Base-by-base conservation (phyloP, 2,888 invertebrate species). In the Anthophora plumipes region DNA sequence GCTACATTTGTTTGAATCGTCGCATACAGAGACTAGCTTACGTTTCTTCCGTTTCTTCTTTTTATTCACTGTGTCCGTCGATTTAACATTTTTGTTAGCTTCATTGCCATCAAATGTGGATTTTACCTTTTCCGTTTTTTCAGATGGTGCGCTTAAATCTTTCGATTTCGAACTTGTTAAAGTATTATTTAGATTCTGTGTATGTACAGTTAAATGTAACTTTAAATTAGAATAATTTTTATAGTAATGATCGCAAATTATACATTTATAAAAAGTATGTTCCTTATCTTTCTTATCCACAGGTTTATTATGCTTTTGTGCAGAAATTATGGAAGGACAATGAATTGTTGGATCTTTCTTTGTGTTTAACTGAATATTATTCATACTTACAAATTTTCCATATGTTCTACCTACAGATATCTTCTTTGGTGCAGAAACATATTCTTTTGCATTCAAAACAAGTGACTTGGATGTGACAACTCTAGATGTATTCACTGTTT, bases 1-100 rank as follows among this genome's bases (percentile, higher is more conserved):
- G 8, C 73, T 88, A 60, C 92, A 93, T 1, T 80, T 37, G 12
- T n/a, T 52, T 9, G 22, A 61, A 20, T 46, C 37, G 43, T 54
- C 20, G 9, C 3, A n/a, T 14, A 37, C 22, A 31, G 39, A 8
- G 8, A 14, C 1, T n/a, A 1, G 17, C 20, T 31, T 9, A 64
- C 66, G 9, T n/a, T 39, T 60, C 0, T 17, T 72, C 43, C 70
- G 71, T 2, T 12, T 61, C n/a, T 55, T 73, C 69, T 66, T 73
- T 7, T 69, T 22, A 37, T 41, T 43, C 25, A 61, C 41, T 39
- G 67, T 37, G 4, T 1, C 3, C 48, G 48, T 59, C 5, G 11
- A 0, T 22, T 7, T 1, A n/a, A 7, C 22, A 9, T 9, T 17
- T 12, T 39, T 46, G n/a, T 31, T 43, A 17, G 17, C 5, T 11